Base-by-base conservation (phyloP, 2,113 vertebrate species). In the Sylvia atricapilla region DNA sequence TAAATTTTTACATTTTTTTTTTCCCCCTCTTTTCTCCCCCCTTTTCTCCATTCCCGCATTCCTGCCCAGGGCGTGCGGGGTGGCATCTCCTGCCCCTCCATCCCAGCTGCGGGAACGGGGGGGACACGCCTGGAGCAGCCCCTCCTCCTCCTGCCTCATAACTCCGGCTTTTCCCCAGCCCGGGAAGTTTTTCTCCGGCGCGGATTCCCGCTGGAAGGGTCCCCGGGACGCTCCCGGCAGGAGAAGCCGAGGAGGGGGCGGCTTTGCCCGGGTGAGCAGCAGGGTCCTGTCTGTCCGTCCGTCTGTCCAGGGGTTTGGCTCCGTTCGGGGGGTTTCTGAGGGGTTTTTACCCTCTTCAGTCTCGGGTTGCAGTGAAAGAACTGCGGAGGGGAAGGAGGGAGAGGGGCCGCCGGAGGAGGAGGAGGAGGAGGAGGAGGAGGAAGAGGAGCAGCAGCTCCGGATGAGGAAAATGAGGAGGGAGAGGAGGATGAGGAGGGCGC, bases 131-230 rank as follows among this genome's bases (percentile, higher is more conserved):
- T 0, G 2, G 46, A 83, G 83, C 86, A 6, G 91, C 89, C 63
- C 94, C 96, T 96, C 96, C 95, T 96, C 49, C 53, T 96, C 93
- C 96, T 47, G 41, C 90, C 66, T 35, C 86, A 7, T 3, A 84
- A 90, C 66, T 96, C 59, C 60, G 8, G 41, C 55, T 73, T 39
- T 66, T 47, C 2, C 69, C 69, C 9, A 39, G 41, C 69, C 23
- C 1, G 4, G 49, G 49, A 74, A 84, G 69, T 64, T 74, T 64
- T 64, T 28, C 19, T 55, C 28, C 28, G 10, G 21, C 56, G 27
- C 47, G 2, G 39, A 46, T 73, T 55, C 58, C n/a, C 5, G 7
- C 18, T 0, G 13, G 9, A 31, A 7, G 21, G 39, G 63, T 0
- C 58, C 47, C 30, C 43, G 55, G 37, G 37, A 37, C 37, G 37